phyloP scores from a whole-genome alignment of 2,113 vertebrate genomes.

The Microcebus lehilahytsara region DNA sequence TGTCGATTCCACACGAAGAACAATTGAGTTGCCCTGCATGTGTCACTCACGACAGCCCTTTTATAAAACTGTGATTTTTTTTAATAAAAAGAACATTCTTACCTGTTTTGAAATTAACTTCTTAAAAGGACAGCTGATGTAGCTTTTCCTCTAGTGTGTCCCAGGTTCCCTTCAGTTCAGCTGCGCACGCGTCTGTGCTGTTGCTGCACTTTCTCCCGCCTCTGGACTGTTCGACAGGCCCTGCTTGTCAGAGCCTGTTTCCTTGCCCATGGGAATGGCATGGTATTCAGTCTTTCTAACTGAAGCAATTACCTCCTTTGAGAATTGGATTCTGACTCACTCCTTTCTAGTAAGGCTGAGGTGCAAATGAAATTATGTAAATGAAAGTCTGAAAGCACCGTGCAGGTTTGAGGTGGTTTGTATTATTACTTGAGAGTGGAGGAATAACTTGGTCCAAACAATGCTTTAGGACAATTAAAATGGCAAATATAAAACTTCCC shows the following conservation, averaged over 20 bases:
- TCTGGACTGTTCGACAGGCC: not conserved
- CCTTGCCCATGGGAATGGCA: not conserved
- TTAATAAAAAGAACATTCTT: not conserved
- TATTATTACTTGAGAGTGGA: not conserved
- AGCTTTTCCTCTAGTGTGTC: not conserved
- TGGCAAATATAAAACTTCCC: not conserved
- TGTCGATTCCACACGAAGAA: no score
- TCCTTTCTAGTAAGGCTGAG: not conserved
- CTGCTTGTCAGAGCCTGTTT: not conserved
- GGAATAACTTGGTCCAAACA: not conserved
- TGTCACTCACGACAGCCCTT: no score
- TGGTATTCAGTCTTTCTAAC: not conserved
- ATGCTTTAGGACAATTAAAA: not conserved
- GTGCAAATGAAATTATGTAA: not conserved
- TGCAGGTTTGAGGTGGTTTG: not conserved
- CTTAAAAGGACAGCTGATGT: not conserved
- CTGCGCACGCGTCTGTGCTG: rapidly evolving
- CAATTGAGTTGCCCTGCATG: no score
- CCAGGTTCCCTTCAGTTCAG: not conserved
- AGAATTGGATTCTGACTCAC: not conserved
- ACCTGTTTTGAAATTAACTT: not conserved
- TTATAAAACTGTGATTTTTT: no score
- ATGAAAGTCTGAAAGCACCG: not conserved
- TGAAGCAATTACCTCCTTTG: not conserved
- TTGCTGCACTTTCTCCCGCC: not conserved